A percentile compares a stretch with the other conserved stretches of the same genome.
Evolutionary conservation across 2,797 vertebrate species (phyloP).

Genomic region (Enteromius radiatus): DNA sequence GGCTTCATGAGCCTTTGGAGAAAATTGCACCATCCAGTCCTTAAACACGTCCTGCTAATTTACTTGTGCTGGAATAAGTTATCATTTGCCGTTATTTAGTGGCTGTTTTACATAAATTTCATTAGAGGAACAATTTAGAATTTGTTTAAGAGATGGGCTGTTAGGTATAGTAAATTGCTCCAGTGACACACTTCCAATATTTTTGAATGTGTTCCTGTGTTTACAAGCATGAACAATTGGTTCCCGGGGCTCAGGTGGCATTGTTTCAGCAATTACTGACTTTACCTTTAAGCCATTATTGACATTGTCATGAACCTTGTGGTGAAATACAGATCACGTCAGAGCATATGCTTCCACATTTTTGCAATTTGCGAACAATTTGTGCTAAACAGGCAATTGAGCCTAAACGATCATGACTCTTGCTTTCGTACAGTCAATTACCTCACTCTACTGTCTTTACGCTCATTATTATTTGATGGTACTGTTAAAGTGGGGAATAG

Average conservation of each 20-base stretch:
- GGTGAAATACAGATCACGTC: constrained; percentile 13
- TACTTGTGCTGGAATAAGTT: not conserved
- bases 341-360: constrained; percentile 5
- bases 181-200: constrained; percentile 2
- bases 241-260: constrained; percentile 28
- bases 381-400: constrained; percentile 38
- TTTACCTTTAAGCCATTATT: constrained; percentile 25
- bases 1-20: constrained; percentile 23
- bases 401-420: not conserved
- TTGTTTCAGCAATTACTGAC: constrained; percentile 31
- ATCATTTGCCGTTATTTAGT: constrained; percentile 7
- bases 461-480: constrained; percentile 30
- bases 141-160: constrained; percentile 6
- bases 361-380: constrained; percentile 10
- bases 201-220: constrained; percentile 18
- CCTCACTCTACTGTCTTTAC: constrained; percentile 29
- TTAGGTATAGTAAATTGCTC: constrained; percentile 28
- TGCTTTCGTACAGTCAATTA: constrained; percentile 36
- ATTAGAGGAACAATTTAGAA: constrained; percentile 33
- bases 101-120: constrained; percentile 25
- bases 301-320: constrained; percentile 33
- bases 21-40: constrained; percentile 34
- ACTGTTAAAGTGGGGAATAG: constrained; percentile 23
- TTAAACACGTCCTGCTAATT: not conserved
- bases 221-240: constrained; percentile 22